Evolutionary conservation across 2,888 invertebrate genomes (phyloP), one percentile per base, ranked within the genome.

Genomic region (Andrena praecox): DNA sequence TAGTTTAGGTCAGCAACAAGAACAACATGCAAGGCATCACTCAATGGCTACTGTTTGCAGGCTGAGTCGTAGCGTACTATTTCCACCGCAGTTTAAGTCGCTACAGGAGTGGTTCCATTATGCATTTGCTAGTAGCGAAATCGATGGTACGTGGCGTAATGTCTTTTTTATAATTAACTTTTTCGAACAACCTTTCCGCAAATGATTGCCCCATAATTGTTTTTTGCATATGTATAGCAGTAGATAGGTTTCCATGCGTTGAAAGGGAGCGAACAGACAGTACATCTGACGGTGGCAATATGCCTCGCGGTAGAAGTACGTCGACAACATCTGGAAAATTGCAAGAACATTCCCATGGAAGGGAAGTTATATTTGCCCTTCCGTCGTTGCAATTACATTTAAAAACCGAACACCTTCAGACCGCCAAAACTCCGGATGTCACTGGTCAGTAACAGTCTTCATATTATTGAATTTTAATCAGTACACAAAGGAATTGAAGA

Each of bases 51-150:
- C 98, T 10, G 98, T 99, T 73, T 98, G 98, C 93, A 96, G 98
- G 92, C 97, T 99, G 91, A 97, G 98, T 70, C 95, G 99, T 68
- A 98, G 97, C 87, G 97, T 98, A 82, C 96, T 98, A 82, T 99
- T 99, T 94, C 99, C 99, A 84, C 99, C 99, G 42, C 99, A 99
- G 94, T 99, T 99, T 94, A 97, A 98, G 94, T 97, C 97, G 52
- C 95, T 99, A 56, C 97, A 97, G 91, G 99, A 99, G 94, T 99
- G 99, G 99, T 99, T 99, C 95, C 97, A 97, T 90, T 99, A 99
- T 94, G 98, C 99, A 0, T 99, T 99, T 94, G 97, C 98, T 27
- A 98, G 97, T 89, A 97, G 98, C 93, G 99, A 99, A 94, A 97
- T 99, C 75, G 99, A 99, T 94, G 98, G 98, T 98, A 94, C 94